Conservation (phyloP, 2,888 invertebrate genomes). For the Eurytoma californica region DNA sequence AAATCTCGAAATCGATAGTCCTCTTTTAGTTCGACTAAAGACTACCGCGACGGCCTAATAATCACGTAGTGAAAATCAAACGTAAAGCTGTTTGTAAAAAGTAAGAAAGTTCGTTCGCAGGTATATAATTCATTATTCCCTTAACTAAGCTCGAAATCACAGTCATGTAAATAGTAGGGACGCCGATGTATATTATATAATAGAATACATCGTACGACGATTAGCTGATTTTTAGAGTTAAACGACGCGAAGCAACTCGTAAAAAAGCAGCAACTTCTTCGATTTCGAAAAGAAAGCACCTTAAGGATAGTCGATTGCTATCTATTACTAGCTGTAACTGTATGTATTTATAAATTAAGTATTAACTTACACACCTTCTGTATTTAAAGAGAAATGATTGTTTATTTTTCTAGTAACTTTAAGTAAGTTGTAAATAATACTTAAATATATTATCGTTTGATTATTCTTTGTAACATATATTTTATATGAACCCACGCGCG, state of each 20-base stretch:
- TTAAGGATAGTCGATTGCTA: constrained; percentile 6
- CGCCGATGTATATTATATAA: constrained; percentile 26
- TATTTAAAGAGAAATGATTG: neutral
- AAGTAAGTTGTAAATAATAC: constrained; percentile 24
- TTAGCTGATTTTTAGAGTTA: constrained; percentile 25
- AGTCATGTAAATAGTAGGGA: constrained; percentile 63
- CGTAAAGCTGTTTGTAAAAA: too few species aligned
- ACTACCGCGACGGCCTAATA: too few species aligned
- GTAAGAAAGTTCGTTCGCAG: constrained; percentile 11
- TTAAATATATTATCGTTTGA: neutral
- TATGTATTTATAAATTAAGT: neutral
- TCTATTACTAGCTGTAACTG: neutral
- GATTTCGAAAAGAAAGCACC: constrained; percentile 31
- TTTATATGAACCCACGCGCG: neutral
- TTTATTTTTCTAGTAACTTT: neutral
- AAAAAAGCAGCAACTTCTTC: constrained; percentile 17
- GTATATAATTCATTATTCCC: neutral
- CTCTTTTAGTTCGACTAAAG: too few species aligned
- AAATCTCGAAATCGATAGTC: neutral
- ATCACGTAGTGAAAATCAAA: too few species aligned
- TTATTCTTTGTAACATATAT: constrained; percentile 12
- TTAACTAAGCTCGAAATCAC: constrained; percentile 40
- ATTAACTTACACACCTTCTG: neutral
- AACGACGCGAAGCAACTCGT: neutral
- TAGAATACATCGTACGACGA: neutral